Evolutionary conservation across 2,797 vertebrate genomes (phyloP).

Genomic region (Rhinogobio ventralis): DNA sequence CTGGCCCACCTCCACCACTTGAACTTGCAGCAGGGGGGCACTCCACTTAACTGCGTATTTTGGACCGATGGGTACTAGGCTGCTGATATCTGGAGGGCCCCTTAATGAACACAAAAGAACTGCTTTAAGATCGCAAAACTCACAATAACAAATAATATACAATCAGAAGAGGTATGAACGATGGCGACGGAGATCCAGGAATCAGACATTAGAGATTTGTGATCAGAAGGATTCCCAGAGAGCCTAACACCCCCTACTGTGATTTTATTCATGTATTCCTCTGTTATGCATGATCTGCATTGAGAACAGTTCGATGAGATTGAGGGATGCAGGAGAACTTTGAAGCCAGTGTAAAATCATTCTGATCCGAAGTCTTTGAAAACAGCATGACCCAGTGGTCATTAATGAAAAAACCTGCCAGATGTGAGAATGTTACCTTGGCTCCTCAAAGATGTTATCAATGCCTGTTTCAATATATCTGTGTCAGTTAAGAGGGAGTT

Average conservation of each 20-base stretch:
- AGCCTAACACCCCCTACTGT: constrained; percentile 40
- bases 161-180: constrained; percentile 41
- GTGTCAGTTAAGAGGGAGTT: constrained; percentile 42
- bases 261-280: constrained; percentile 58
- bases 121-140: constrained; percentile 10
- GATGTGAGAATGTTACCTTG: constrained; percentile 61
- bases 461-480: constrained; percentile 61
- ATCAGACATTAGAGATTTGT: constrained; percentile 52
- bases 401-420: constrained; percentile 39
- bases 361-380: constrained; percentile 47
- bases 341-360: constrained; percentile 44
- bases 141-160: constrained; percentile 15
- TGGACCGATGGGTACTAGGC: constrained; percentile 87
- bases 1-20: constrained; percentile 91
- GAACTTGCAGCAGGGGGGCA: constrained; percentile 84
- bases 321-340: constrained; percentile 27
- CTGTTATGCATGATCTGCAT: constrained; percentile 53
- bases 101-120: constrained; percentile 69
- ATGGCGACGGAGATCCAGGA: constrained; percentile 55
- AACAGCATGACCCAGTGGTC: constrained; percentile 35
- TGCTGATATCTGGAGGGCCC: constrained; percentile 86
- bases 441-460: constrained; percentile 59
- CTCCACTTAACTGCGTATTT: constrained; percentile 92
- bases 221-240: constrained; percentile 52
- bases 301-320: constrained; percentile 41